Conservation (phyloP, 1,140 invertebrate species). For the Notospermus geniculatus region DNA sequence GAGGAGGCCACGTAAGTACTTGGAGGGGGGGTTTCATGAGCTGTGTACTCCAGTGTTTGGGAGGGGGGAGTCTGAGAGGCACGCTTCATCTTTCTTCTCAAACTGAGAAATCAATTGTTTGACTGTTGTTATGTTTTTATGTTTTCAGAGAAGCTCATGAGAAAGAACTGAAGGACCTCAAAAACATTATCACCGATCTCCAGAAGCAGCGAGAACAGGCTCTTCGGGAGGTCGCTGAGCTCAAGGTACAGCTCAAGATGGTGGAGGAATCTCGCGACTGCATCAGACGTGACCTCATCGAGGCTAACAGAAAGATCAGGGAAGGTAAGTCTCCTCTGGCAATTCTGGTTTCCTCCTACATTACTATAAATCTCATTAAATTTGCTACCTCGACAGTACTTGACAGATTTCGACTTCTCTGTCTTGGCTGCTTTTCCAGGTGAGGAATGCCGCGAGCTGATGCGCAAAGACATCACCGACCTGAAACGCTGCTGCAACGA, state of each 20-base stretch:
- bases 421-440: constrained; percentile 29
- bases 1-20: constrained; percentile 51
- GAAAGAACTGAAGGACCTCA: constrained; percentile 54
- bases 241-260: constrained; percentile 57
- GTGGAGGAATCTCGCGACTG: constrained; percentile 57
- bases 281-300: constrained; percentile 77
- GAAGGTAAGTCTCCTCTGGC: too few relatives aligned
- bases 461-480: constrained; percentile 53
- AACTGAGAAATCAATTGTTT: too few relatives aligned
- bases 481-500: constrained; percentile 53
- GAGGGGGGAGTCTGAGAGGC: too few relatives aligned
- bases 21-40: too few relatives aligned
- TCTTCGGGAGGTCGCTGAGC: constrained; percentile 52
- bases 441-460: constrained; percentile 48
- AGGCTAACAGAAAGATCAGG: constrained; percentile 73
- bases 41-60: too few relatives aligned
- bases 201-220: constrained; percentile 47
- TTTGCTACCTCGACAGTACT: too few relatives aligned
- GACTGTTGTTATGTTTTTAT: too few relatives aligned
- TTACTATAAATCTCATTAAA: too few relatives aligned
- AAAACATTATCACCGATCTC: constrained; percentile 46
- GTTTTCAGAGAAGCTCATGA: constrained; percentile 45
- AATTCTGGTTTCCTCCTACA: too few relatives aligned
- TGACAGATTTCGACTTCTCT: too few relatives aligned
- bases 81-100: too few relatives aligned